Conservation (phyloP, 2,113 vertebrate genomes). For the Ciconia stormi region DNA sequence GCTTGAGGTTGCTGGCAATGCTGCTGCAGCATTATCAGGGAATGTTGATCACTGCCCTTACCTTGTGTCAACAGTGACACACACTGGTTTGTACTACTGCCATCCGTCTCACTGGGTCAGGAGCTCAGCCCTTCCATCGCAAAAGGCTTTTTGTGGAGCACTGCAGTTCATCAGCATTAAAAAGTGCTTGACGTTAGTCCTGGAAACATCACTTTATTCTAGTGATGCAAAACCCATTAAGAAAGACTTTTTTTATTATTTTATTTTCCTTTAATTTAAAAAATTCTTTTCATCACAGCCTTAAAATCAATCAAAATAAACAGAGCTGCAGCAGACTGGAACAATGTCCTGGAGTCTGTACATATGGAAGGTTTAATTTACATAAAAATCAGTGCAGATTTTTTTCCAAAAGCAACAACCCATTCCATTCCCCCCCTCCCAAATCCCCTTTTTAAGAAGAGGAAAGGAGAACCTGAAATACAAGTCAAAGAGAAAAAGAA, state of each 20-base stretch:
- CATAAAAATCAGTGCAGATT: constrained; percentile 23
- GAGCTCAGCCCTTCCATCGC: not conserved
- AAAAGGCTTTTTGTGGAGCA: not conserved
- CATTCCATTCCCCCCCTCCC: not conserved
- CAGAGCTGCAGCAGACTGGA: constrained; percentile 4
- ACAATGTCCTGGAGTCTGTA: not conserved
- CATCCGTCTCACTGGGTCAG: not conserved
- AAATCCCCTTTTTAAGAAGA: not conserved
- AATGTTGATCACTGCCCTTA: not conserved
- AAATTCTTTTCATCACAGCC: not conserved
- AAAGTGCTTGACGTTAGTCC: not conserved
- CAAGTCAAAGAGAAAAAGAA: not conserved
- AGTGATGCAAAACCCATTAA: not conserved
- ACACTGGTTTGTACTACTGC: not conserved
- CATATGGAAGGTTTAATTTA: not conserved
- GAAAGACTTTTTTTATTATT: not conserved
- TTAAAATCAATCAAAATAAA: constrained; percentile 29
- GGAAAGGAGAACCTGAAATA: not conserved
- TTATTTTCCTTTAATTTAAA: constrained; percentile 9
- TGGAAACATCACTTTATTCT: not conserved
- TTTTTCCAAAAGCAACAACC: not conserved
- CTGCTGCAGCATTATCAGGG: not conserved
- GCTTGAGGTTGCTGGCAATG: not conserved
- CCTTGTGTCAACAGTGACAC: not conserved
- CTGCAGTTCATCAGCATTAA: not conserved